Base-by-base conservation (phyloP, 2,888 invertebrate genomes). In the Aplocera efformata region DNA sequence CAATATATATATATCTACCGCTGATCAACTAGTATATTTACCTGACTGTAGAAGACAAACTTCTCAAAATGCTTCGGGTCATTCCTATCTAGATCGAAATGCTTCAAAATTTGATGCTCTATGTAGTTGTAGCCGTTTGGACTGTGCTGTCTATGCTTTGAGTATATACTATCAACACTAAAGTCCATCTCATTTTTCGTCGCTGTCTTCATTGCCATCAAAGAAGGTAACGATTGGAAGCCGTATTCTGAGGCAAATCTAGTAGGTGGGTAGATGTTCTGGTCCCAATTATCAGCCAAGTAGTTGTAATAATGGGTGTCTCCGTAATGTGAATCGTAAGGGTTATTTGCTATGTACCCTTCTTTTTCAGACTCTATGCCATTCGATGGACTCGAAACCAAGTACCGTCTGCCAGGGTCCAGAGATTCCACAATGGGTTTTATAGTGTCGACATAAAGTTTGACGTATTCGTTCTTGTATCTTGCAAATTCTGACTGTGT, bases 191-290 rank as follows among this genome's bases (percentile, higher is more conserved):
- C 59, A 3, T 79, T 71, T 8, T 82, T 79, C 1, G 91, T 88
- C 0, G 92, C 93, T 8, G 90, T 89, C 28, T 82, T 68, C 77
- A 96, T 89, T 0, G 96, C 92, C 24, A 88, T 82, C 9, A 93
- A 71, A 1, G 94, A 92, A 0, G 98, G 98, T 51, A 96, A 85
- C 0, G 98, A 95, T 77, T 99, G 98, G 54, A 95, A 94, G 0
- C 99, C 99, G 69, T 97, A 99, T 77, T 99, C 99, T 0, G 99
- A 98, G 2, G 94, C 92, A 77, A 99, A 98, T 59, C 99, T 90
- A 0, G 97, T 92, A 7, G 90, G 90, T 0, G 95, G 95, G 71
- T 94, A 98, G 4, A 91, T 92, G 42, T 89, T 90, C 32, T 92
- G 89, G 60, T 94, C 86, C 97, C 97, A 99, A 37, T 93, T 91